Evolutionary conservation across 2,888 invertebrate genomes (phyloP).

Genomic region (Volucella bombylans): DNA sequence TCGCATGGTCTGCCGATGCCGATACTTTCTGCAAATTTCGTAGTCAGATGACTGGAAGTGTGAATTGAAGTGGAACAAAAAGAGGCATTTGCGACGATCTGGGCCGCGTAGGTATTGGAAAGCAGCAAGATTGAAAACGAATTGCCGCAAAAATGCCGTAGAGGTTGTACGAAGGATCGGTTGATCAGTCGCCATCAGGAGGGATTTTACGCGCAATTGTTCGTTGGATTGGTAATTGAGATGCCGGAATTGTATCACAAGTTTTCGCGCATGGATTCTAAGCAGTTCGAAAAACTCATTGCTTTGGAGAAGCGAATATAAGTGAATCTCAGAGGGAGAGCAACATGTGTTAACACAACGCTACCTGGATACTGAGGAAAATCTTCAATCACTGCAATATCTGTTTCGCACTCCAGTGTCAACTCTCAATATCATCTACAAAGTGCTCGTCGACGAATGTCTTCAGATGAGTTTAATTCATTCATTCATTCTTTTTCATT

Average conservation of each 20-base stretch:
- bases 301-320: not conserved
- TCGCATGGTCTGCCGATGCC: no score
- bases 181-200: conserved; percentile 15
- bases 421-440: no score
- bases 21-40: no score
- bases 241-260: conserved; percentile 18
- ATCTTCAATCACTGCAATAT: no score
- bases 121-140: conserved; percentile 4
- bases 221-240: conserved; percentile 15
- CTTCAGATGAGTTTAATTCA: no score
- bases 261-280: conserved; percentile 23
- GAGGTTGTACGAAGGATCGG: not conserved
- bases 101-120: not conserved
- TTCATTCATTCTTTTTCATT: no score
- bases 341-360: no score
- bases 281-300: conserved; percentile 24
- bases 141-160: not conserved
- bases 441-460: no score
- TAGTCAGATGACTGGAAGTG: no score
- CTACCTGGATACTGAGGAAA: no score
- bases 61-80: not conserved
- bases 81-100: conserved; percentile 3
- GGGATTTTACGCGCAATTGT: conserved; percentile 20
- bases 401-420: no score
- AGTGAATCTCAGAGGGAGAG: no score